Evolutionary conservation across 2,888 invertebrate genomes (phyloP).

Genomic region (Byasa hedistus): DNA sequence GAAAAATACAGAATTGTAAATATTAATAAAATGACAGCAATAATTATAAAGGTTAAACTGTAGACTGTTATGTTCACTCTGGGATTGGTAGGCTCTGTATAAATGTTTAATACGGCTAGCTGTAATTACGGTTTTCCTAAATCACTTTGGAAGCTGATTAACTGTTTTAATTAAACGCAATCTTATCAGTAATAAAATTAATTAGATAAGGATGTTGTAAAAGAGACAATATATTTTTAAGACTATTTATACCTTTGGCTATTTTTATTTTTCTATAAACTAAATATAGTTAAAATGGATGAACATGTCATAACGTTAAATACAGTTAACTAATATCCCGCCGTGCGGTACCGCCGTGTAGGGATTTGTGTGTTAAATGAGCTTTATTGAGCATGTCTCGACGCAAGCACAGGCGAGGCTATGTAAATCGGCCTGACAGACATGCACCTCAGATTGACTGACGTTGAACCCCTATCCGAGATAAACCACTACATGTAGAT

Average conservation of each 20-base stretch:
- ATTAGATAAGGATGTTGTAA: background rate
- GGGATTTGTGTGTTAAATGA: conserved; percentile 59
- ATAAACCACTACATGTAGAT: conserved; percentile 50
- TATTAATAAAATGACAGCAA: background rate
- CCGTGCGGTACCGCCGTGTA: conserved; percentile 40
- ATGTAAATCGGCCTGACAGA: conserved; percentile 72
- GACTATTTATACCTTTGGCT: background rate
- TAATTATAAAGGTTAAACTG: background rate
- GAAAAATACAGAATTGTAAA: background rate
- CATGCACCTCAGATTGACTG: conserved; percentile 64
- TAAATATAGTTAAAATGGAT: background rate
- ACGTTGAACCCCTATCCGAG: conserved; percentile 58
- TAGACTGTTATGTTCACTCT: conserved; percentile 1
- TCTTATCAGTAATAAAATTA: conserved; percentile 11
- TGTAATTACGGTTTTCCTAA: conserved; percentile 19
- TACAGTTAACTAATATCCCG: conserved; percentile 9
- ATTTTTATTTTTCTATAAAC: background rate
- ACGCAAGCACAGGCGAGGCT: conserved; percentile 47
- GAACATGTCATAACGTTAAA: background rate
- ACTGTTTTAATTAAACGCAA: conserved; percentile 19
- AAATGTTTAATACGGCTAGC: conserved; percentile 12
- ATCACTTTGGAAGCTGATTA: conserved; percentile 18
- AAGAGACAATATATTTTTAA: background rate
- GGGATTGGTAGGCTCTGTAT: conserved; percentile 6
- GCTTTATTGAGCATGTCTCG: conserved; percentile 66